phyloP scores from a whole-genome alignment of 2,797 vertebrate genomes.

The Glossophaga mutica region DNA sequence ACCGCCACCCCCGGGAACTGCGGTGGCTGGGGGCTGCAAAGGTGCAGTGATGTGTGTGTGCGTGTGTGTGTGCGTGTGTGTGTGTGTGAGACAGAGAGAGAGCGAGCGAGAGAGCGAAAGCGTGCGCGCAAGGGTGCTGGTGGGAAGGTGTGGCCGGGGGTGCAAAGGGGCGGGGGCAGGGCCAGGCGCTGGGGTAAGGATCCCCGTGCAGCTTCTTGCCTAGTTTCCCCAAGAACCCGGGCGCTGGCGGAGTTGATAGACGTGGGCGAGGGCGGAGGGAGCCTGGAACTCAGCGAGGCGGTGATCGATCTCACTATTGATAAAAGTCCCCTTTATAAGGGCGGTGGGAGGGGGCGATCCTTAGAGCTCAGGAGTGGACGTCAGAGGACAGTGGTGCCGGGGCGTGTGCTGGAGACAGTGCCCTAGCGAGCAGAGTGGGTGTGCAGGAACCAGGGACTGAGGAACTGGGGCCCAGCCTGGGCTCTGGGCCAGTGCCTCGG shows the following conservation, averaged over 20 bases:
- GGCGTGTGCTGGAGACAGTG: constrained; percentile 28
- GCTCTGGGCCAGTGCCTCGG: not conserved
- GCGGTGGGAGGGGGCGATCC: constrained; percentile 79
- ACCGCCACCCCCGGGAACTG: not conserved
- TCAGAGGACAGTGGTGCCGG: constrained; percentile 85
- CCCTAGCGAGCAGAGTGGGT: not conserved
- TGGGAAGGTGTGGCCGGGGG: not conserved
- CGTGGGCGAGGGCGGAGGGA: not conserved
- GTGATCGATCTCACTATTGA: constrained; percentile 61
- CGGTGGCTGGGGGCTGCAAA: not conserved
- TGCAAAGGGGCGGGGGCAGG: not conserved
- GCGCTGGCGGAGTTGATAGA: not conserved
- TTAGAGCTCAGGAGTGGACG: constrained; percentile 87
- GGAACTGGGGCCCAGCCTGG: not conserved
- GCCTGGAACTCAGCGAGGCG: not conserved
- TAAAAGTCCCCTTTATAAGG: constrained; percentile 82
- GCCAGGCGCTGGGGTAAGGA: not conserved
- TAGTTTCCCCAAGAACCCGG: not conserved
- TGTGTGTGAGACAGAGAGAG: no score
- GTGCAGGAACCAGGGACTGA: not conserved
- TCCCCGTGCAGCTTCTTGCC: no score
- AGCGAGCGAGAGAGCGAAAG: no score
- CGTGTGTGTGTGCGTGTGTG: not conserved
- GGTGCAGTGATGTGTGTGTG: not conserved
- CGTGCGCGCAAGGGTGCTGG: not conserved